Conservation (phyloP, 2,113 vertebrate species). For the Amphiprion ocellaris region DNA sequence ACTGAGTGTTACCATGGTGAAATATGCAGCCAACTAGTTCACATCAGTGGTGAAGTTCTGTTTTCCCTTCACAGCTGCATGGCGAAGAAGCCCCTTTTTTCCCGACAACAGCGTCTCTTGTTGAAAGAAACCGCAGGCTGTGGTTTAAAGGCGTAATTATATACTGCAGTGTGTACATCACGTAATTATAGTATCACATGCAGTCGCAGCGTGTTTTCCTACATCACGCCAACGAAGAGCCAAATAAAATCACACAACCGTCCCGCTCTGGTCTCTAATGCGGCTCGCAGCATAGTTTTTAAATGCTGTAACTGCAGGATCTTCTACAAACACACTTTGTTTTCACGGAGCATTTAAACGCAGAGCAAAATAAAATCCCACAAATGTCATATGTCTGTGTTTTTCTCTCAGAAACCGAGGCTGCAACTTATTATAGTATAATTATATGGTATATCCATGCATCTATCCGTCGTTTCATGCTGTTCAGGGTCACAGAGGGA, state of each 20-base stretch:
- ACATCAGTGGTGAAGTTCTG: no score
- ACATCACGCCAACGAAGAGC: slow-evolving; percentile 22
- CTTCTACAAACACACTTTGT: neutral
- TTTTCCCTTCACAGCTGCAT: slow-evolving; percentile 16
- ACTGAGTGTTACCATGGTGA: neutral
- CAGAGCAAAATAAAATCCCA: slow-evolving; percentile 16
- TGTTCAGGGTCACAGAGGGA: slow-evolving; percentile 17
- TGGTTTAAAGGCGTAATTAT: slow-evolving; percentile 57
- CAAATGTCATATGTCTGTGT: slow-evolving; percentile 20
- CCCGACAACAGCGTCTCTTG: slow-evolving; percentile 24
- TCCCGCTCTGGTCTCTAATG: slow-evolving; percentile 17
- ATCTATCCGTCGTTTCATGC: slow-evolving; percentile 25
- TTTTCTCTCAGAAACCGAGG: slow-evolving; percentile 27
- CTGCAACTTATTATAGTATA: slow-evolving; percentile 27
- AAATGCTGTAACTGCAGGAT: neutral
- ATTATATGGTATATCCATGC: slow-evolving; percentile 28
- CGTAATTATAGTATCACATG: slow-evolving; percentile 70
- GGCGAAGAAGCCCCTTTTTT: neutral
- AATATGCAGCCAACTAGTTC: neutral
- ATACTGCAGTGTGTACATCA: slow-evolving; percentile 48
- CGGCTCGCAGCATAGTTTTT: slow-evolving; percentile 22
- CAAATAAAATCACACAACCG: slow-evolving; percentile 31
- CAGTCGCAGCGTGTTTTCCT: slow-evolving; percentile 50
- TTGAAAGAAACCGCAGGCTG: slow-evolving; percentile 54
- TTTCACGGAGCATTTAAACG: slow-evolving; percentile 8